Evolutionary conservation across 2,113 vertebrate species (phyloP).

Genomic region (Elephas maximus): DNA sequence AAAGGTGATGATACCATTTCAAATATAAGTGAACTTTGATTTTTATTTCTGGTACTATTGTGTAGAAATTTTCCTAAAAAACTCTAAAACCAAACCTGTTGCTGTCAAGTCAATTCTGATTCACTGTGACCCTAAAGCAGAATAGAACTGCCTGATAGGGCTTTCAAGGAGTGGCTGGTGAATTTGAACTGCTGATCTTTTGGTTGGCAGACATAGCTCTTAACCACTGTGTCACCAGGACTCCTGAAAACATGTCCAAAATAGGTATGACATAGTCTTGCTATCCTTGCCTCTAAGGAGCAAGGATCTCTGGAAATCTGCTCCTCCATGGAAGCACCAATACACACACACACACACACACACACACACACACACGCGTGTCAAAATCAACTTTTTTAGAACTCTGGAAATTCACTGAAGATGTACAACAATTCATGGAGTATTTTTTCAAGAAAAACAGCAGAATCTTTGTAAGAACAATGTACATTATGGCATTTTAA

Average conservation of each 20-base stretch:
- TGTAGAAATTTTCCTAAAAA: conserved; percentile 57
- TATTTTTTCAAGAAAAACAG: background rate
- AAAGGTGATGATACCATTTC: conserved; percentile 35
- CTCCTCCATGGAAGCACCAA: background rate
- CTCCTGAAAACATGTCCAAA: background rate
- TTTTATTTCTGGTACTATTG: conserved; percentile 59
- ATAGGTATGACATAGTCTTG: too few species aligned
- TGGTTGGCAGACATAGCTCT: too few species aligned
- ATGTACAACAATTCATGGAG: background rate
- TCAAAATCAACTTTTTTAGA: background rate
- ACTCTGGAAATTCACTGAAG: background rate
- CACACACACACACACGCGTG: too few species aligned
- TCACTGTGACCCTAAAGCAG: too few species aligned
- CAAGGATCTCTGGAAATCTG: background rate
- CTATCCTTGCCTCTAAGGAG: too few species aligned
- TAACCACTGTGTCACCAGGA: too few species aligned
- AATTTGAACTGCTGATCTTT: too few species aligned
- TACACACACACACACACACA: too few species aligned
- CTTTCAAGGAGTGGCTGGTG: too few species aligned
- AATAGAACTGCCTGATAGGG: too few species aligned
- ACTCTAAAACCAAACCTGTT: too few species aligned
- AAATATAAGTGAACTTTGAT: conserved; percentile 59
- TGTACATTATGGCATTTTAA: background rate
- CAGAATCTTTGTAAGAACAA: background rate
- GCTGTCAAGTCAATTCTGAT: too few species aligned